These are phyloP conservation scores for Cichladusa arquata DNA, from an alignment of 2,113 vertebrate species.

Conservation along the genomic window DNA sequence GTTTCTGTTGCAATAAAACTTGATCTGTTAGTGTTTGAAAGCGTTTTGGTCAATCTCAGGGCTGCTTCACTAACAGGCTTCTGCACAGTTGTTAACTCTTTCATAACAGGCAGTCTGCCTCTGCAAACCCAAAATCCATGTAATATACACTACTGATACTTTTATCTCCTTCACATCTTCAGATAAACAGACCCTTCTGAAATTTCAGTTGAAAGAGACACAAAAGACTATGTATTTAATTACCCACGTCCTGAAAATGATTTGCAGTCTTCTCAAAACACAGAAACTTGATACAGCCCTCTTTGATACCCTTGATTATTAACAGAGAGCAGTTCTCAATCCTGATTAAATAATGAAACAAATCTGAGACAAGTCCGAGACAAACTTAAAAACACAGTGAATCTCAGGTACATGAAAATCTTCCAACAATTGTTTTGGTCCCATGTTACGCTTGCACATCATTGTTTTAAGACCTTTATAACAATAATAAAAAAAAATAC, in stretches of 20 bases:
- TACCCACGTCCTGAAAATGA: background rate
- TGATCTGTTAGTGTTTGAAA: background rate
- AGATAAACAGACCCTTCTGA: constrained; percentile 7
- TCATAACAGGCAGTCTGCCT: background rate
- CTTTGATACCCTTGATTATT: constrained; percentile 18
- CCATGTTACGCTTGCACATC: background rate
- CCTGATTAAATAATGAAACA: background rate
- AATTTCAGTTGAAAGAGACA: constrained; percentile 28
- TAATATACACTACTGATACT: background rate
- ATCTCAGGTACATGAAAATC: background rate
- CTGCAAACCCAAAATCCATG: background rate
- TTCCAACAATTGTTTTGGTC: background rate
- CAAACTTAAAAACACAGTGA: background rate
- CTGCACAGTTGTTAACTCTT: background rate
- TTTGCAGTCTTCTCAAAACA: constrained; percentile 37
- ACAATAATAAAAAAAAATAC: background rate
- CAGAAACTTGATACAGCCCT: background rate
- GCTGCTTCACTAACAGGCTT: background rate
- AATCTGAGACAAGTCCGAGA: background rate
- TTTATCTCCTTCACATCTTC: constrained; percentile 27
- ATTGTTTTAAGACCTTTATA: background rate
- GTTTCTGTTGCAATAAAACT: background rate
- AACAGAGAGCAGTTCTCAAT: background rate
- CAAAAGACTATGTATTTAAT: background rate
- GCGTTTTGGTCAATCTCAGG: background rate